Percentiles rank a stretch among this genome's conserved stretches.
Evolutionary conservation across 2,888 invertebrate genomes (phyloP).

Genomic region (Tipula lateralis): DNA sequence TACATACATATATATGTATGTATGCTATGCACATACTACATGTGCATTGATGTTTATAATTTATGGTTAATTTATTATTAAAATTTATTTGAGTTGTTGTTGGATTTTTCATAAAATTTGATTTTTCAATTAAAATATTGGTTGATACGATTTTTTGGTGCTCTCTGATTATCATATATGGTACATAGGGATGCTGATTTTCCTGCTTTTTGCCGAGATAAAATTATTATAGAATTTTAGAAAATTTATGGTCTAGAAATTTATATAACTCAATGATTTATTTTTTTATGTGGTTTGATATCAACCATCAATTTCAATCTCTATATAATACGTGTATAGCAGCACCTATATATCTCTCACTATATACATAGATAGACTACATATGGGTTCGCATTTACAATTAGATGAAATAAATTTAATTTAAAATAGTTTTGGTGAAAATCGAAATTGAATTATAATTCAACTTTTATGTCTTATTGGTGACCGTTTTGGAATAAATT

Average conservation of each 20-base stretch:
- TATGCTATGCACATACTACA: not conserved
- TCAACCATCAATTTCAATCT: not conserved
- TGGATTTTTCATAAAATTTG: not conserved
- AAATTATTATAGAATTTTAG: constrained; percentile 1
- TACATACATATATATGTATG: not conserved
- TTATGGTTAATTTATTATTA: constrained; percentile 24
- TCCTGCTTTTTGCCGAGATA: not conserved
- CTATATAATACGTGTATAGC: not conserved
- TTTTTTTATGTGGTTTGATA: not conserved
- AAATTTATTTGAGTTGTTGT: not conserved
- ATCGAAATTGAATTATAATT: not conserved
- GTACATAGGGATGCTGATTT: not conserved
- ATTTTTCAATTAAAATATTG: constrained; percentile 13
- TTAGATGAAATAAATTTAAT: not conserved
- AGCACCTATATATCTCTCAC: not conserved
- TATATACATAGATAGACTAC: no score
- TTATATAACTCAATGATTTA: not conserved
- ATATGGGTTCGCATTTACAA: not conserved
- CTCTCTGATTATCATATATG: not conserved
- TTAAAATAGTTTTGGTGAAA: not conserved
- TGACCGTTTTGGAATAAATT: not conserved
- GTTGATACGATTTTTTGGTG: constrained; percentile 11
- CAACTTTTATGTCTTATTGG: not conserved
- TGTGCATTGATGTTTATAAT: constrained; percentile 24
- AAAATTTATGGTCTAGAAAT: not conserved